phyloP scores from a whole-genome alignment of 2,797 vertebrate genomes.

The Cephalopachus bancanus region DNA sequence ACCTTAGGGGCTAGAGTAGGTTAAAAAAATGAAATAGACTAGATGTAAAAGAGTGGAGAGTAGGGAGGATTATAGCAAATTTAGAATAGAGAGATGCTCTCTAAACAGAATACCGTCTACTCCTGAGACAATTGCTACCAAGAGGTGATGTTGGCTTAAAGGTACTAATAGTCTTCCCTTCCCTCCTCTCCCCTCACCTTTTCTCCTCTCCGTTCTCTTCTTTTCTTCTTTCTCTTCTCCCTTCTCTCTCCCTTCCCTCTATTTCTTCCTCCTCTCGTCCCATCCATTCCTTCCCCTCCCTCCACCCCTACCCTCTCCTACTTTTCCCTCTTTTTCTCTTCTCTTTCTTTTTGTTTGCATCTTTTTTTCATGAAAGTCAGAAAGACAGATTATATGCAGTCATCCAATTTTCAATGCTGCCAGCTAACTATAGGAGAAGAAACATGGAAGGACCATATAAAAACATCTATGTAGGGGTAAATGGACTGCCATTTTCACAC shows the following conservation, averaged over 20 bases:
- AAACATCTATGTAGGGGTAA: accelerated
- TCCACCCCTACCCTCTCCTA: not conserved
- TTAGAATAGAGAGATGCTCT: not conserved
- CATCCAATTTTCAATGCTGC: not conserved
- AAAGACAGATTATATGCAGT: not conserved
- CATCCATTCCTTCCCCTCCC: not conserved
- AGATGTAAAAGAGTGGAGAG: not conserved
- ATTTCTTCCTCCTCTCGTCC: not conserved
- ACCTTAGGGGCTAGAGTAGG: not conserved
- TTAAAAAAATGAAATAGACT: not conserved
- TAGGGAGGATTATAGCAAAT: not conserved
- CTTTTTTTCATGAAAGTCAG: not conserved
- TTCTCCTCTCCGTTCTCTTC: not conserved
- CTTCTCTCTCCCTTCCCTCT: not conserved
- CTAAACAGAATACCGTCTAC: not conserved
- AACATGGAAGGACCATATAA: not conserved
- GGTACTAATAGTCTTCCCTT: accelerated
- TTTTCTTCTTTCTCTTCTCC: no score
- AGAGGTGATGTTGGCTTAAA: not conserved
- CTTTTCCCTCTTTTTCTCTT: not conserved
- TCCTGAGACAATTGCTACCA: not conserved
- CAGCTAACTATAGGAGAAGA: not conserved
- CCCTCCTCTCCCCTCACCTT: accelerated
- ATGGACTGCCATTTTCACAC: not conserved
- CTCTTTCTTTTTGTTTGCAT: not conserved